These are phyloP conservation scores for Pseudomyrmex concolor DNA, from an alignment of 1,140 invertebrate genomes.

Conservation along the genomic window DNA sequence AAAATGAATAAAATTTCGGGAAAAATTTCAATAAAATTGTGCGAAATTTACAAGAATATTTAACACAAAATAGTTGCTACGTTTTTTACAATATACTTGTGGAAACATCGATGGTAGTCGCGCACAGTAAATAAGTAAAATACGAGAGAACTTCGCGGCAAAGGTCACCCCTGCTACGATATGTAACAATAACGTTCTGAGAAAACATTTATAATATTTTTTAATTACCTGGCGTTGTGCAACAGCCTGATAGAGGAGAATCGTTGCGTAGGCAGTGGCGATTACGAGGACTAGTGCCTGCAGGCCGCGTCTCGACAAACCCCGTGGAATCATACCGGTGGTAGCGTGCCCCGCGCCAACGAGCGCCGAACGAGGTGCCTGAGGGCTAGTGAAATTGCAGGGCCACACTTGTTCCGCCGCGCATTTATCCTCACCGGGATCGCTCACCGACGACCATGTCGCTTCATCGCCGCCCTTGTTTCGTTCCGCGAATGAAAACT, in stretches of 20 bases:
- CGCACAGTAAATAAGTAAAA: too few relatives aligned
- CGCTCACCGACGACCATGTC: slow-evolving; percentile 72
- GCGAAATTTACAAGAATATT: too few relatives aligned
- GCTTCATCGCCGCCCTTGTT: slow-evolving; percentile 73
- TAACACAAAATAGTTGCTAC: too few relatives aligned
- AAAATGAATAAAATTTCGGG: background rate
- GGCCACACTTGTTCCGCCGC: slow-evolving; percentile 40
- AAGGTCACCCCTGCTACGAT: too few relatives aligned
- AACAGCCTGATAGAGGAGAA: slow-evolving; percentile 88
- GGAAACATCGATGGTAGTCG: too few relatives aligned
- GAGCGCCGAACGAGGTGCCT: slow-evolving; percentile 22
- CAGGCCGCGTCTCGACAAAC: slow-evolving; percentile 80
- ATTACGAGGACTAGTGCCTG: slow-evolving; percentile 81
- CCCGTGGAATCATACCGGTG: slow-evolving; percentile 80
- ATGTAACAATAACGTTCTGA: background rate
- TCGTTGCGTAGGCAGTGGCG: slow-evolving; percentile 87
- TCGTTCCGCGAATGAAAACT: slow-evolving; percentile 68
- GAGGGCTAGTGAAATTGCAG: slow-evolving; percentile 52
- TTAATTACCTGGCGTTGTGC: slow-evolving; percentile 85
- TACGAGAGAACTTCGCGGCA: too few relatives aligned
- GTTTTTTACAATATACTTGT: too few relatives aligned
- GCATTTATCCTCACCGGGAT: slow-evolving; percentile 59
- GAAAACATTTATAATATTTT: too few relatives aligned
- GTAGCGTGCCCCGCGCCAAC: slow-evolving; percentile 39
- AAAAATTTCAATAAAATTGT: too few relatives aligned